Base-by-base conservation (phyloP, 2,797 vertebrate species). In the Nyctibius grandis region DNA sequence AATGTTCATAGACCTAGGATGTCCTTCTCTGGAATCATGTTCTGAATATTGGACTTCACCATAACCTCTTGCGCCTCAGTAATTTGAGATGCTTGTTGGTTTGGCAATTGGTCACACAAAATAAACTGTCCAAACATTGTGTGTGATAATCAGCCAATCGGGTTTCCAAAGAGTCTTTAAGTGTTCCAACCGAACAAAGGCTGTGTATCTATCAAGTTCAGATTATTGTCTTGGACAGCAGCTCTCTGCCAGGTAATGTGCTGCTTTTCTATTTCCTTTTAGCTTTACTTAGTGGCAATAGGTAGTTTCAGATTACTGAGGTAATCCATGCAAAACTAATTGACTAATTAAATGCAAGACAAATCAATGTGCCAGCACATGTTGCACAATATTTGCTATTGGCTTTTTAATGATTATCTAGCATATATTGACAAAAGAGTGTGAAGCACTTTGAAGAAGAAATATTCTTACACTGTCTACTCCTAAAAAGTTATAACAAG, bases 161-260 rank as follows among this genome's bases (percentile, higher is more conserved):
- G 92, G 56, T 89, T 88, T 92, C 80, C 77, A 93, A 94, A 91
- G 95, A 96, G 90, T 91, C 90, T 97, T 97, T 97, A 97, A 97
- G 96, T 94, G 90, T 87, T 95, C 87, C 86, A 74, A 85, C 87
- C 86, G 82, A 95, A 92, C 94, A 93, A 96, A 93, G 80, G 42
- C 85, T 96, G 53, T 77, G 13, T 77, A 63, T 75, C 74, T 93
- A 11, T 57, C 65, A 85, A 86, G 69, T 94, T 86, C 87, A 29
- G 50, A 64, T 95, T 96, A 92, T 91, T 96, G 85, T 91, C 77
- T 95, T 86, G 93, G 90, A 96, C 92, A 91, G 72, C 85, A 80
- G 64, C 89, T 95, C 56, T 92, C 67, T 96, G 50, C 63, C 88
- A 97, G 97, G 97, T 97, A 97, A 91, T 76, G 93, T 92, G 75